Conservation (phyloP, 2,113 vertebrate genomes). For the Nanorana parkeri region DNA sequence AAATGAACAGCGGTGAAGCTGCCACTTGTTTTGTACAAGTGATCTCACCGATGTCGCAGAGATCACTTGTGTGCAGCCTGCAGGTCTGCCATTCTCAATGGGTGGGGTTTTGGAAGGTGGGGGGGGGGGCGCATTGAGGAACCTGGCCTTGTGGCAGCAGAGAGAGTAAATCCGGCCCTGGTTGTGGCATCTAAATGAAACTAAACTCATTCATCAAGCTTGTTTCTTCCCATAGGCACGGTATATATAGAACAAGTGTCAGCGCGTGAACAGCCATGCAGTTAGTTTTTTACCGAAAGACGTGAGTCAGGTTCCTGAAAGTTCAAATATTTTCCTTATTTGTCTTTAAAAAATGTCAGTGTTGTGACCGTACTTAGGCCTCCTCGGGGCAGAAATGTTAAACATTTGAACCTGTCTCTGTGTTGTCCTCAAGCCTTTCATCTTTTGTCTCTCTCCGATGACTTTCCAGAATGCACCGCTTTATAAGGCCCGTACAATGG, state of each 20-base stretch:
- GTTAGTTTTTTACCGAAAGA: background rate
- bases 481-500: background rate
- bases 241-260: background rate
- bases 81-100: too few relatives aligned
- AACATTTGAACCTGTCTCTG: slow-evolving; percentile 33
- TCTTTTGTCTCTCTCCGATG: slow-evolving; percentile 5
- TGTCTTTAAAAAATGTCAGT: background rate
- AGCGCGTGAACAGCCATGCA: background rate
- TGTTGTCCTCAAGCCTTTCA: slow-evolving; percentile 23
- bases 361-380: slow-evolving; percentile 36
- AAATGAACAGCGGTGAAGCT: too few relatives aligned
- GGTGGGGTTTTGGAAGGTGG: too few relatives aligned
- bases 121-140: too few relatives aligned
- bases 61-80: too few relatives aligned
- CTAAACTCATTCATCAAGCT: too few relatives aligned
- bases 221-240: too few relatives aligned
- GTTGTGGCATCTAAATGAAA: too few relatives aligned
- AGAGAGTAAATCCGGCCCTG: too few relatives aligned
- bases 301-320: background rate
- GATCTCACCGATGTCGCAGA: too few relatives aligned
- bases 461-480: background rate
- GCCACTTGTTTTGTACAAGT: too few relatives aligned
- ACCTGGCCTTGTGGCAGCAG: too few relatives aligned
- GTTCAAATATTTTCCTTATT: background rate
- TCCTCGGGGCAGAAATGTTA: slow-evolving; percentile 48